Evolutionary conservation across 2,888 invertebrate species (phyloP), one percentile per base, ranked within the genome.

Genomic region (Sesia bembeciformis): DNA sequence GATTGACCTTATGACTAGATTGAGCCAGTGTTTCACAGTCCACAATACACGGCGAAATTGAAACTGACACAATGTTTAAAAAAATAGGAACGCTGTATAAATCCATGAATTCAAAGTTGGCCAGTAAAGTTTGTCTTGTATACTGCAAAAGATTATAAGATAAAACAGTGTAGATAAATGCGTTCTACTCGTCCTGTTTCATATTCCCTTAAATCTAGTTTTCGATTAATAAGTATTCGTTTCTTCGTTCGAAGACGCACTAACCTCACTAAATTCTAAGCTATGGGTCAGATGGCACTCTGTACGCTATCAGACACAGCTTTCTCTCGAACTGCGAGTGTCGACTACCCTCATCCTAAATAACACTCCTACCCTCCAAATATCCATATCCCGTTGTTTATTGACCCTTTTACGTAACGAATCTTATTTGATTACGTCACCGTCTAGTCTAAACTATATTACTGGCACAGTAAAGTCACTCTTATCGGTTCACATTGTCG

Each of bases 1-100:
- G 38, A 56, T 40, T 55, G 82, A 86, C 85, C 88, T 89, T 89
- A 89, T 88, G 88, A 89, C 88, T 89, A 89, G 88, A 89, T 88
- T 89, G 88, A 89, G 88, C 85, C 88, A 88, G 87, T 84, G 73
- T 72, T 76, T 72, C 78, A 74, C 75, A 78, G 78, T 80, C 74
- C 77, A 74, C 23, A 23, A 71, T 71, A 66, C 67, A 69, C 70
- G 69, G 67, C 62, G 76, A 83, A 79, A 76, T 73, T 67, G 67
- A 77, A 82, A 74, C 83, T 83, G 84, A 85, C 84, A 74, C 81
- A 82, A 82, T 76, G 74, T 81, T 81, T 85, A 86, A 76, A 84
- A 84, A 83, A 80, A 78, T 84, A 86, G 86, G 85, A 85, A 87
- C 84, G 71, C 80, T 76, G 71, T 77, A 77, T 74, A 78, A 76